These are phyloP conservation scores for Ctenopoma multispine DNA, from an alignment of 2,797 vertebrate genomes.

Conservation along the genomic window DNA sequence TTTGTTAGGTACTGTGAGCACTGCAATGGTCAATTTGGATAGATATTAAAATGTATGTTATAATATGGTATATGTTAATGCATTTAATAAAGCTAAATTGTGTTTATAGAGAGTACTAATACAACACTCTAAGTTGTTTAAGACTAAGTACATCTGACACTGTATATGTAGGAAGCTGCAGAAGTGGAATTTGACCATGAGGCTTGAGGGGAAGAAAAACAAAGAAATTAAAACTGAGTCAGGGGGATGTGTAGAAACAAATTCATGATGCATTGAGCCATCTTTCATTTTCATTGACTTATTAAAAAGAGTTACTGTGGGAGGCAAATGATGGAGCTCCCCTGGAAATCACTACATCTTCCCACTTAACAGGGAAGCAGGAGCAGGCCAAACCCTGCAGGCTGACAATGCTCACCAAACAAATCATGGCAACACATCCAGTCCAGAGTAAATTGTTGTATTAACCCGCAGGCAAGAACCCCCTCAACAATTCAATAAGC, in stretches of 20 bases:
- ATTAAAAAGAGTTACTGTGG: conserved; percentile 71
- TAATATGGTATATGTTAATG: neutral
- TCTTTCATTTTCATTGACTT: conserved; percentile 75
- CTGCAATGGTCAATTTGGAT: neutral
- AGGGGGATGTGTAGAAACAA: conserved; percentile 60
- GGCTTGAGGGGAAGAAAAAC: neutral
- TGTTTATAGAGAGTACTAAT: neutral
- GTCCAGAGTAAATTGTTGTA: conserved; percentile 84
- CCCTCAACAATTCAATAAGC: conserved; percentile 81
- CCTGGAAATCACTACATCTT: conserved; percentile 77
- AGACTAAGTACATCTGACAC: conserved; percentile 21
- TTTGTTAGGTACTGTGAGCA: neutral
- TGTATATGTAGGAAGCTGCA: conserved; percentile 25
- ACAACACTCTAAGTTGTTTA: conserved; percentile 7
- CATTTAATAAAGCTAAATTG: neutral
- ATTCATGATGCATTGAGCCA: conserved; percentile 68
- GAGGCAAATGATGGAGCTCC: conserved; percentile 77
- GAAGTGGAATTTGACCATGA: conserved; percentile 41
- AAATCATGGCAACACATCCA: conserved; percentile 82
- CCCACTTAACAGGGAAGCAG: conserved; percentile 75
- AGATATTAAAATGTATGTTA: neutral
- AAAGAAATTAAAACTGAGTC: conserved; percentile 56
- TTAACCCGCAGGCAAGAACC: conserved; percentile 82
- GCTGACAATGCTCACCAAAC: conserved; percentile 79
- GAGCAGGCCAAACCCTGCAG: conserved; percentile 75